Base-by-base conservation (phyloP, 2,888 invertebrate species). In the Nymphalis c-album region DNA sequence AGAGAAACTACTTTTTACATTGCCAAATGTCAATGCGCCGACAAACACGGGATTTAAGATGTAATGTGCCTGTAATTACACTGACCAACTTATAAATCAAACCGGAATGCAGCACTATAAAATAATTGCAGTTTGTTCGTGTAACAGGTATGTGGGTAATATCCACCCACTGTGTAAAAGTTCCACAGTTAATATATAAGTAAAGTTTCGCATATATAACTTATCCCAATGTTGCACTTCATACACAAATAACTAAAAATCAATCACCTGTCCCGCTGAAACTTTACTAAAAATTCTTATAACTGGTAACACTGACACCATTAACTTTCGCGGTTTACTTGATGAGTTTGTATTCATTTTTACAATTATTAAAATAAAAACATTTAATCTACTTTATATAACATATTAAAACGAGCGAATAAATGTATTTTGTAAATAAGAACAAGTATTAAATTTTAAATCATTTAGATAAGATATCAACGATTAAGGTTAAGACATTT, bases 271-370 rank as follows among this genome's bases (percentile, higher is more conserved):
- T 13, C 82, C 81, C 0, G 91, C 79, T 0, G 91, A 80, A 16
- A 86, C 88, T 81, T 87, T 85, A 18, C 82, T 89, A 72, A 91
- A 88, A 58, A 91, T 84, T 58, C 90, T 76, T 31, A 90, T 77
- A 1, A 88, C 81, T 3, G 91, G 90, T 63, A 85, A 76, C 69
- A 91, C 82, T 2, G 84, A 80, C 31, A 86, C 76, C 53, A 85
- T 82, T 1, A 85, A 72, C 5, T 79, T 77, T 35, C 80, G 74
- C 5, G 79, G 76, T 63, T 80, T 80, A 72, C 66, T 67, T 7
- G 13, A 7, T 7, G 17, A 26, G 13, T 55, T 8, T 7, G 53
- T 7, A 17, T n/a, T 31, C 60, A 47, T 62, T 50, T 48, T 50
- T 13, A 1, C 1, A 6, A 40, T 6, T 22, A 50, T 48, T 46